These are phyloP conservation scores for Nymphalis urticae DNA, from an alignment of 2,888 invertebrate species.

Conservation along the genomic window DNA sequence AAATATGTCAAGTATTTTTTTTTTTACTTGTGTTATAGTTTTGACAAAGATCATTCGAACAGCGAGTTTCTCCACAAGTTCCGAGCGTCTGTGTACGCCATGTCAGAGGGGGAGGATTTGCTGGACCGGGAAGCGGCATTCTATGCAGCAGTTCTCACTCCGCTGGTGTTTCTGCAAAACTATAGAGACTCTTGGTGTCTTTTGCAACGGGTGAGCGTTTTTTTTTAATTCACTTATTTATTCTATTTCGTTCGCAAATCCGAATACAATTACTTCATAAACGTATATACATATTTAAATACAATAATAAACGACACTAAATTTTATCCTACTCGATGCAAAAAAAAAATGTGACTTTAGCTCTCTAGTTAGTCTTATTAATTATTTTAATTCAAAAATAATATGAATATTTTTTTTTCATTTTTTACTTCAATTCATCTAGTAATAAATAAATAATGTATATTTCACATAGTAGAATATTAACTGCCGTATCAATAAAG, in stretches of 20 bases:
- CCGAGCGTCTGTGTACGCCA: slow-evolving; percentile 58
- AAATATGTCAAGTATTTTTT: too few species aligned
- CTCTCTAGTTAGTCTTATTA: too few species aligned
- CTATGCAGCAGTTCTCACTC: slow-evolving; percentile 64
- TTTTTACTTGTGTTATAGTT: slow-evolving; percentile 46
- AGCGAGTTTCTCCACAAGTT: slow-evolving; percentile 65
- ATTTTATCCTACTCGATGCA: too few species aligned
- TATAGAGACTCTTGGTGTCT: slow-evolving; percentile 70
- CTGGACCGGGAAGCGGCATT: slow-evolving; percentile 65
- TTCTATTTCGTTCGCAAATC: not conserved
- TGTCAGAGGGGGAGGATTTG: slow-evolving; percentile 61
- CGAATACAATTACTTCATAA: not conserved
- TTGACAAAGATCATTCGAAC: slow-evolving; percentile 67
- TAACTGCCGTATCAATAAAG: too few species aligned
- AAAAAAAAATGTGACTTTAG: too few species aligned
- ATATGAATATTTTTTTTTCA: too few species aligned
- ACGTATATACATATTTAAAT: not conserved
- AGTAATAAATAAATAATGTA: too few species aligned
- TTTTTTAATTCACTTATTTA: not conserved
- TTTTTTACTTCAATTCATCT: too few species aligned
- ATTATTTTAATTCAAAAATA: too few species aligned
- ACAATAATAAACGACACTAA: not conserved
- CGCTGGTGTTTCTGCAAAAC: slow-evolving; percentile 65
- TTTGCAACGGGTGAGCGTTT: slow-evolving; percentile 58
- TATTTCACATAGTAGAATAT: too few species aligned